Base-by-base conservation (phyloP, 2,888 invertebrate genomes). In the Ennomos fuscantarius region DNA sequence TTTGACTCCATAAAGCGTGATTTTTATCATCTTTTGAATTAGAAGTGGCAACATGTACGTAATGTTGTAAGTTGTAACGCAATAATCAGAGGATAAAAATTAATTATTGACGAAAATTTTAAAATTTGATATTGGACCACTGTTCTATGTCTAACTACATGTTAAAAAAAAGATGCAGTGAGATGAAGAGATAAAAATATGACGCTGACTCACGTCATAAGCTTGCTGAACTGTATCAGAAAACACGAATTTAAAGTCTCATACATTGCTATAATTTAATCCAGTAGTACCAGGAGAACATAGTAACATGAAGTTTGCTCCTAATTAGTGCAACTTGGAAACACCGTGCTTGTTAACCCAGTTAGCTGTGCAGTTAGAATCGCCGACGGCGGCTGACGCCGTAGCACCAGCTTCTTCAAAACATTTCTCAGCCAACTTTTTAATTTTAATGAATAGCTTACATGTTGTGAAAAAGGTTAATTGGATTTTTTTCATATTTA, bases 281-380 rank as follows among this genome's bases (percentile, higher is more conserved):
- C 48, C n/a, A 36, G 1, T 11, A 33, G 49, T 68, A 72, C 74
- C 57, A 76, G 69, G 63, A 64, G 61, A 55, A 60, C 62, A 76
- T 65, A 66, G 61, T 62, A 66, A 63, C 69, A 69, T 73, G 73
- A 73, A 76, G 70, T 69, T 71, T 53, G 68, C 65, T 73, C 70
- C 72, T 81, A 81, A 82, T 82, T 81, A 80, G 78, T 72, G 74
- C 55, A 50, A 54, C 60, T 59, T 53, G 43, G 68, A 67, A 68
- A 71, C 66, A 68, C 66, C 60, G 49, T 70, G 76, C 79, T 80
- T 81, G 80, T 81, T 82, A 81, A 80, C 82, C 80, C 70, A 81
- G 81, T 82, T 82, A 78, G 73, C 67, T 72, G 65, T 62, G 70
- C 72, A 65, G 66, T 39, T 42, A 32, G 35, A 58, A 53, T 53